Evolutionary conservation across 1,140 invertebrate genomes (phyloP).

Genomic region (Glossosoma conforme): DNA sequence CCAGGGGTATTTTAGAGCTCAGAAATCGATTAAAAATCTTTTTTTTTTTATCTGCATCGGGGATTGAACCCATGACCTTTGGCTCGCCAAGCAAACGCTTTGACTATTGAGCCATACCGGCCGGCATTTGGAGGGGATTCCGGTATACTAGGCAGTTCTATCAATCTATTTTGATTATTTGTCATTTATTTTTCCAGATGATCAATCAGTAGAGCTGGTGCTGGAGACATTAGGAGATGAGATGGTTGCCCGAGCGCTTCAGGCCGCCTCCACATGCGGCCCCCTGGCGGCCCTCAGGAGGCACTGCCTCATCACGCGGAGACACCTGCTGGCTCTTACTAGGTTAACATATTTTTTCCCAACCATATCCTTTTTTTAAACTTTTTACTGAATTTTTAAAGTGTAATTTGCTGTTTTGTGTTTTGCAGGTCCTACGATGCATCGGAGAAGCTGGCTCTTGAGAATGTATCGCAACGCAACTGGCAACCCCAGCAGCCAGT

Average conservation of each 20-base stretch:
- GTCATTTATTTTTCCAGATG: slow-evolving; percentile 17
- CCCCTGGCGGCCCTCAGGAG: slow-evolving; percentile 13
- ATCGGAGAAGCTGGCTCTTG: slow-evolving; percentile 17
- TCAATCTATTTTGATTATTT: too few relatives aligned
- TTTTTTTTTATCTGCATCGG: too few relatives aligned
- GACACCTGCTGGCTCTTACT: slow-evolving; percentile 23
- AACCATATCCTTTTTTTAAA: slow-evolving; percentile 4
- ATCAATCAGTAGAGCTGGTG: slow-evolving; percentile 8
- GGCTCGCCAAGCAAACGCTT: too few relatives aligned
- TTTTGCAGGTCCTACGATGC: slow-evolving; percentile 22
- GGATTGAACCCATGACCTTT: too few relatives aligned
- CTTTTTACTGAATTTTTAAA: slow-evolving; percentile 2
- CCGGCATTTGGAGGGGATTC: too few relatives aligned
- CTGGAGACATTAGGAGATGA: slow-evolving; percentile 25
- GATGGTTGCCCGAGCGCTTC: slow-evolving; percentile 17
- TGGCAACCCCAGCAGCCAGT: slow-evolving; percentile 3
- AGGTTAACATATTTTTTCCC: slow-evolving; percentile 1
- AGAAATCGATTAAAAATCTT: too few relatives aligned
- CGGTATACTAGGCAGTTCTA: too few relatives aligned
- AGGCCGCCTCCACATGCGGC: slow-evolving; percentile 11
- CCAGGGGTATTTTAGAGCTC: too few relatives aligned
- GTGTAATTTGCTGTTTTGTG: slow-evolving; percentile 3
- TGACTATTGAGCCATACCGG: too few relatives aligned
- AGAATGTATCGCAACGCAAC: not conserved
- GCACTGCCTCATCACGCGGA: slow-evolving; percentile 20